Conservation (phyloP, 2,113 vertebrate species). For the Onychostruthus taczanowskii region DNA sequence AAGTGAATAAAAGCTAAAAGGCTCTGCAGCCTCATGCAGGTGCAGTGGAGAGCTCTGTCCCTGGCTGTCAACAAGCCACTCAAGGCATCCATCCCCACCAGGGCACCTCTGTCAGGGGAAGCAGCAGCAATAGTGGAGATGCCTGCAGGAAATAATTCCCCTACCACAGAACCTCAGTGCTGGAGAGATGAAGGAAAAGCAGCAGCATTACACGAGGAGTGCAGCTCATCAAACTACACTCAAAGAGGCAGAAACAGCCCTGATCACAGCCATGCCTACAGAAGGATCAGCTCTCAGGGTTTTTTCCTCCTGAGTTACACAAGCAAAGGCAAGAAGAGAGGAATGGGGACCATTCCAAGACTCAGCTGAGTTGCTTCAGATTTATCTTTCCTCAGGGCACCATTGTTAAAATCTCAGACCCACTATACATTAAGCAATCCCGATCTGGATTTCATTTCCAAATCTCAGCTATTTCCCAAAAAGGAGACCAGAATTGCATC, state of each 20-base stretch:
- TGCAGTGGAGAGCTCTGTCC: not conserved
- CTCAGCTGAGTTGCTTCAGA: not conserved
- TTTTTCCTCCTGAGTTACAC: not conserved
- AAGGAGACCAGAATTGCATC: not conserved
- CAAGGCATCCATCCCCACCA: not conserved
- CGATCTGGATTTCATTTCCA: not conserved
- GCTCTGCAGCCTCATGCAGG: not conserved
- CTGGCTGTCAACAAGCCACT: not conserved
- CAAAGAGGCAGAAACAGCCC: not conserved
- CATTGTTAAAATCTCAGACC: not conserved
- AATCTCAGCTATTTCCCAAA: not conserved
- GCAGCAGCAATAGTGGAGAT: not conserved
- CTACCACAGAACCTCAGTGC: not conserved
- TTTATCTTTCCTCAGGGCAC: not conserved
- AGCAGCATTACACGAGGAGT: fast-evolving
- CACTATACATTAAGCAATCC: not conserved
- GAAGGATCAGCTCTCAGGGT: not conserved
- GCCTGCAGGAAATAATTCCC: not conserved
- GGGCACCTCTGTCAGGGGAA: not conserved
- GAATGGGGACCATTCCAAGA: not conserved
- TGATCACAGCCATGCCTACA: not conserved
- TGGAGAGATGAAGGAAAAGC: not conserved
- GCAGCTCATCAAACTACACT: not conserved
- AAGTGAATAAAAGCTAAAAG: not conserved
- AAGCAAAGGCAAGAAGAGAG: not conserved